phyloP scores from a whole-genome alignment of 2,888 invertebrate genomes.

The Theodoxus fluviatilis region DNA sequence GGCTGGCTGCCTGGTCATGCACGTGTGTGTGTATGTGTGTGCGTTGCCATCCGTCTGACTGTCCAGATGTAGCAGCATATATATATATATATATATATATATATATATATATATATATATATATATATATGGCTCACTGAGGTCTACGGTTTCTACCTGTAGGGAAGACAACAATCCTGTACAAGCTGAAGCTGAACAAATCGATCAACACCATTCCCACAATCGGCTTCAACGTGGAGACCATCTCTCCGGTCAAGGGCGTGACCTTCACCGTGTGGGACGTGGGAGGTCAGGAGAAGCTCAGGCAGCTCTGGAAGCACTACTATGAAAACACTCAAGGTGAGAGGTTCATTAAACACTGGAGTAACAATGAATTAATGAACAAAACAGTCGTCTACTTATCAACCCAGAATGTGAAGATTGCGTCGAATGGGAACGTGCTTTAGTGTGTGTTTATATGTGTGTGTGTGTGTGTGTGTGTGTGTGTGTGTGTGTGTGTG shows the following conservation, averaged over 20 bases:
- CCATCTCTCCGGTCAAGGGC: constrained; percentile 56
- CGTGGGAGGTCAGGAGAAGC: constrained; percentile 63
- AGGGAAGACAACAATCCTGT: constrained; percentile 65
- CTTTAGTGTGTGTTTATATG: background rate
- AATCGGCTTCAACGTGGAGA: constrained; percentile 65
- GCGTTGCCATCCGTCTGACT: too few relatives aligned
- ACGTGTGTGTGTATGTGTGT: background rate
- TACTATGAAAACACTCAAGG: constrained; percentile 61
- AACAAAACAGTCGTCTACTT: too few relatives aligned
- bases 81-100: background rate
- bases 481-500: background rate
- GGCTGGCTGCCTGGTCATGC: background rate
- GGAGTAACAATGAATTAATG: too few relatives aligned
- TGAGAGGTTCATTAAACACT: constrained; percentile 29
- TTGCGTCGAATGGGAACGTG: background rate
- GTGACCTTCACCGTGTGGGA: constrained; percentile 64
- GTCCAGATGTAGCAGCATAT: background rate
- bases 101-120: background rate
- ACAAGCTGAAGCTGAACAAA: constrained; percentile 63
- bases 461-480: background rate
- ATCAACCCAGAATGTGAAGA: too few relatives aligned
- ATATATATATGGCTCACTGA: background rate
- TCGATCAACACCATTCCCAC: constrained; percentile 60
- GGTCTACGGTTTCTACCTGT: constrained; percentile 26
- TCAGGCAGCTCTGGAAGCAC: constrained; percentile 61